Evolutionary conservation across 92 coral and sea anemone genomes (phyloP), one percentile per base, ranked within the genome.

Genomic region (Actinernus sp.): DNA sequence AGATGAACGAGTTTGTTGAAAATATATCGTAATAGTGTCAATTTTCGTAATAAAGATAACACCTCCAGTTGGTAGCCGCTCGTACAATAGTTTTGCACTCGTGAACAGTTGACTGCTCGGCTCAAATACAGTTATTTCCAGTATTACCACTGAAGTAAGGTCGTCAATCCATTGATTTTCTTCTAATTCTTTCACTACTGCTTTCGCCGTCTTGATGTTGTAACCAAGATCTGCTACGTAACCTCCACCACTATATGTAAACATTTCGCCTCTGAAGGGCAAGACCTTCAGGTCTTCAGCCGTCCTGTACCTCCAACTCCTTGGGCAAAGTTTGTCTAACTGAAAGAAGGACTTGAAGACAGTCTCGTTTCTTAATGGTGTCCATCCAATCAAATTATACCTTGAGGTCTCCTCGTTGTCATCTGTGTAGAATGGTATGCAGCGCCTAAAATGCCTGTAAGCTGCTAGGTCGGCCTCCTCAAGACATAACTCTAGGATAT

Each of bases 211-310:
- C 30, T 65, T 50, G 20, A 51, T 45, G 39, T 89, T 75, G 71
- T 89, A 85, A n/a, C 96, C 96, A 48, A 89, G 65, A 57, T 84
- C 96, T 92, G 92, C 32, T 59, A 72, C n/a, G n/a, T n/a, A n/a
- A n/a, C n/a, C n/a, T n/a, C n/a, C n/a, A n/a, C n/a, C n/a, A n/a
- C n/a, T n/a, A 38, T 89, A 89, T 1, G 37, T 76, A 0, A 75
- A 49, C 46, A 54, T 63, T 26, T 52, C 53, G 20, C 95, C 95
- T 34, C 34, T 74, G 26, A 78, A 84, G 4, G 91, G 53, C 31
- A 82, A 65, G 18, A 81, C 23, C 20, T 44, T 63, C 4, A 88
- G 69, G 7, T 40, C 45, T 3, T 27, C 41, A 4, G 84, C 26
- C 3, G 55, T 38, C 13, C 62, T 84, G 59, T 88, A 88, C 23